A percentile compares a stretch with the other conserved stretches of the same genome.
Evolutionary conservation across 2,888 invertebrate genomes (phyloP).

Genomic region (Melanargia galathea): DNA sequence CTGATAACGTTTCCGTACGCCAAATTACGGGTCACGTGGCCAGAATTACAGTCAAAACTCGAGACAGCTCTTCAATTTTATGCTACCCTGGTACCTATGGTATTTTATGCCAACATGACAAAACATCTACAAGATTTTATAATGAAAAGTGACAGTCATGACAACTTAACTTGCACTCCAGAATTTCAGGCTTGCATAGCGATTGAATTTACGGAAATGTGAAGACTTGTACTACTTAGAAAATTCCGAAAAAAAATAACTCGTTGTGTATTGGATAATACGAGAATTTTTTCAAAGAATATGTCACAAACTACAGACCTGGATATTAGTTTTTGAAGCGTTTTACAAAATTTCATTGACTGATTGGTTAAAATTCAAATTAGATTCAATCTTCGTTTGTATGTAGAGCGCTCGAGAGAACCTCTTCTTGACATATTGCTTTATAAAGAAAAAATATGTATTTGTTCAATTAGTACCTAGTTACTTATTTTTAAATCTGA

Average conservation of each 20-base stretch:
- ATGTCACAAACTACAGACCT: no score
- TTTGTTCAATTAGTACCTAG: no score
- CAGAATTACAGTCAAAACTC: slow-evolving; percentile 47
- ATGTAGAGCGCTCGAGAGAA: no score
- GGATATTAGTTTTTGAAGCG: no score
- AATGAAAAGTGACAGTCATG: background rate
- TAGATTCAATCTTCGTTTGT: no score
- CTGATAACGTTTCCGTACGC: slow-evolving; percentile 53
- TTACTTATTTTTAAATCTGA: no score
- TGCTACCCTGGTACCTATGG: slow-evolving; percentile 18
- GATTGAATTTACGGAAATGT: background rate
- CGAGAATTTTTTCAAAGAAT: no score
- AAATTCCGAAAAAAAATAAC: background rate
- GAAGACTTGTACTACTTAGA: no score
- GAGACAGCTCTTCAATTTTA: slow-evolving; percentile 31
- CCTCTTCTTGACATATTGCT: no score
- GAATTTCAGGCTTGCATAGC: background rate
- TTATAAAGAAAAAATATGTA: no score
- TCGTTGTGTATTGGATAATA: background rate
- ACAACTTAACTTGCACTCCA: slow-evolving; percentile 3
- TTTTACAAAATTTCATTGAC: no score
- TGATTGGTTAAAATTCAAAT: no score
- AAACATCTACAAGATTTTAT: slow-evolving; percentile 17
- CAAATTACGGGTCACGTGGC: slow-evolving; percentile 51
- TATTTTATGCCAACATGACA: slow-evolving; percentile 14